Base-by-base conservation (phyloP, 2,797 vertebrate species). In the Kryptopterus vitreolus region DNA sequence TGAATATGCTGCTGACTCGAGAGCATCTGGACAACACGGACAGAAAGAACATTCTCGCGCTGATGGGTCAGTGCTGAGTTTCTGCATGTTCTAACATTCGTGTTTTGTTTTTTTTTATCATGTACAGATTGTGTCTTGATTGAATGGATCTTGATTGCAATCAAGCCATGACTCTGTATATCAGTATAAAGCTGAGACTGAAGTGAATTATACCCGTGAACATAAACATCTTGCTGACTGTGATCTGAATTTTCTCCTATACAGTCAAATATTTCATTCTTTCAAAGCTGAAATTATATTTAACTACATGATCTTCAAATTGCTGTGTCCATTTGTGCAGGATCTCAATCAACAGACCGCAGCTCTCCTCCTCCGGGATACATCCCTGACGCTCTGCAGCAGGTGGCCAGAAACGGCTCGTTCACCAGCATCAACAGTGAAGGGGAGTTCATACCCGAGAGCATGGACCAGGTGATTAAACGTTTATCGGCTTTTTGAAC, bases 381-480 rank as follows among this genome's bases (percentile, higher is more conserved):
- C 93, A 98, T 99, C 92, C 98, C 98, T 22, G 98, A 99, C 77
- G 97, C 95, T 65, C 93, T 98, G 58, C 96, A 98, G 89, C 96
- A 99, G 79, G 96, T 96, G 83, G 98, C 96, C 78, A 92, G 96
- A 86, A 98, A 99, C 77, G 98, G 98, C 72, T 99, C 98, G 71
- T 99, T 98, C 88, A 99, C 98, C 87, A 99, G 98, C 93, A 99
- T 99, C 91, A 97, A 98, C 92, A 99, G 98, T 63, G 98, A 99
- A 88, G 98, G 98, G 20, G 98, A 99, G 89, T 99, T 99, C 89
- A 99, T 99, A 85, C 98, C 98, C 18, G 98, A 99, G 92, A 98
- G 96, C 90, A 98, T 98, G 97, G 98, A 99, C 93, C 97, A 98
- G 95, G 98, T 98, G n/a, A 77, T 53, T 22, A 38, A 2, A 0